A percentile compares a stretch with the other conserved stretches of the same genome.
These are phyloP conservation scores for Oxystoma pomonae DNA, from an alignment of 2,888 invertebrate species.

Conservation along the genomic window DNA sequence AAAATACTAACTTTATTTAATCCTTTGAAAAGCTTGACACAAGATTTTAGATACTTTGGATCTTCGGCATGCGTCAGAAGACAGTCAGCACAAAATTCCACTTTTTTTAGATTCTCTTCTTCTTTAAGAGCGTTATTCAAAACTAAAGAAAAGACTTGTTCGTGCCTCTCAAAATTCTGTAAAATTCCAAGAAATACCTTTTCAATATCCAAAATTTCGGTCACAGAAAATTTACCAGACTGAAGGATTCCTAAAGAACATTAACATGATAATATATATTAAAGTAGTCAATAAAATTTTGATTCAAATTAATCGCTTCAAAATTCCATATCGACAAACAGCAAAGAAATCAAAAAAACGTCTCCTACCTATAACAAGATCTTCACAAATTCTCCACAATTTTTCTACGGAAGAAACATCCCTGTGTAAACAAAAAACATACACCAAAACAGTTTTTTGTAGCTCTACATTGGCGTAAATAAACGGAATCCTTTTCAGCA, in stretches of 20 bases:
- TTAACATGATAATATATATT: no score
- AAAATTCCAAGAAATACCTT: constrained; percentile 29
- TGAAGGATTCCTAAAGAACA: neutral
- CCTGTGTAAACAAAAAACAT: constrained; percentile 35
- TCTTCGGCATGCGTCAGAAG: constrained; percentile 32
- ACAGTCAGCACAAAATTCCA: constrained; percentile 29
- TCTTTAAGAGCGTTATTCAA: constrained; percentile 35
- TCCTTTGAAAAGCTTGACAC: constrained; percentile 31
- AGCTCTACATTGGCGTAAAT: constrained; percentile 30
- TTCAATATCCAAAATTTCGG: constrained; percentile 27
- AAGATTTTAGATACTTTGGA: constrained; percentile 32
- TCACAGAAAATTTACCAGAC: constrained; percentile 24
- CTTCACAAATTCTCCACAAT: constrained; percentile 22
- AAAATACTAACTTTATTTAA: no score
- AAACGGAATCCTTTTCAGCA: constrained; percentile 35
- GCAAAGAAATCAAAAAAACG: no score
- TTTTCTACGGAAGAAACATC: constrained; percentile 29
- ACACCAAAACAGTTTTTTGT: constrained; percentile 34
- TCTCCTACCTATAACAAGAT: constrained; percentile 36
- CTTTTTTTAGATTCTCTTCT: constrained; percentile 28
- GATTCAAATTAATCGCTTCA: no score
- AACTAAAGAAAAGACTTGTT: constrained; percentile 31
- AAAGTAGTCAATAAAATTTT: no score
- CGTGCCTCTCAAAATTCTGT: constrained; percentile 30
- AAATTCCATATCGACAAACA: no score